Base-by-base conservation (phyloP, 37 sponge, comb jelly and placozoan species). In the Dysidea cf. avara region DNA sequence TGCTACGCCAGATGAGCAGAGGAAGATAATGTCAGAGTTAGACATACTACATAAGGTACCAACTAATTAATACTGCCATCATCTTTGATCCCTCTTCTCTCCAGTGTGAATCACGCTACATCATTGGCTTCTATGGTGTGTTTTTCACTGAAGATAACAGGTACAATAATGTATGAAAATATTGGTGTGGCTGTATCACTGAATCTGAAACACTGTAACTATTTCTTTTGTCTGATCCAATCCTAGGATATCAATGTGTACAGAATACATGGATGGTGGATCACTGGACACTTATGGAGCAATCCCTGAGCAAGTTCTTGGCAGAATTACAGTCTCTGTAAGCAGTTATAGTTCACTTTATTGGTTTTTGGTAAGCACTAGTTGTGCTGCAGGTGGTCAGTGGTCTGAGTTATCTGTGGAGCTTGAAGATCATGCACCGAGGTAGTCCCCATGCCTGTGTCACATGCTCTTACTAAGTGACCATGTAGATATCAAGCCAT, bases 251-350 rank as follows among this genome's bases (percentile, higher is more conserved):
- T 87, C 85, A 9, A 84, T 92, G 16, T 92, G 89, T 38, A 87
- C 92, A 14, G 96, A 95, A 46, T 94, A 90, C 33, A 90, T 94
- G 95, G 95, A 94, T 69, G 92, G 92, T 61, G 94, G 89, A 3
- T 87, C 91, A 7, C 61, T 95, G 35, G 92, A 95, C 33, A 33
- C 39, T 32, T 95, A 91, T 77, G 89, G 82, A 6, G 47, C 68
- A 2, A 68, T 95, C 2, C 88, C 88, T 16, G 96, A 95, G 74
- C 64, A 61, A 13, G 88, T 95, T 14, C 71, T 95, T 25, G 92
- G 92, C 2, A 75, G 78, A 48, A 77, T 95, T 29, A 56, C 81
- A 7, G 92, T 83, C 2, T 57, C 72, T 28, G 95, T 90, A 39
- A 71, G 81, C 67, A 25, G 4, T 49, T 50, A n/a, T 16, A n/a